These are phyloP conservation scores for Myripristis jacobus DNA, from an alignment of 2,797 vertebrate genomes.

Conservation along the genomic window DNA sequence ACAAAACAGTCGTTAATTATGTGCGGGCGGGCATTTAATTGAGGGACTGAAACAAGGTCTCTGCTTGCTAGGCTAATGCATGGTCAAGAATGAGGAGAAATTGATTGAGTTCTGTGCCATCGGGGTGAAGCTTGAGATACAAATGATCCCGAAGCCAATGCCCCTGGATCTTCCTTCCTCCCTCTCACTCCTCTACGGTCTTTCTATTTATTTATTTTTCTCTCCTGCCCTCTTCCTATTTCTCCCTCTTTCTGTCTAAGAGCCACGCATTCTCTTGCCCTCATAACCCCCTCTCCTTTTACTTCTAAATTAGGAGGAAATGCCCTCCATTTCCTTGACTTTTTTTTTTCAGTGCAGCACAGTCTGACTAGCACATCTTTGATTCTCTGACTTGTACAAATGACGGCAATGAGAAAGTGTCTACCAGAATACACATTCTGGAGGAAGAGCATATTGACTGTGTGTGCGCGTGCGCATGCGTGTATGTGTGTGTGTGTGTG, in stretches of 20 bases:
- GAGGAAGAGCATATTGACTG: constrained; percentile 30
- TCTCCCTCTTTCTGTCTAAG: constrained; percentile 15
- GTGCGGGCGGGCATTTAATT: constrained; percentile 82
- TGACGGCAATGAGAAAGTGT: constrained; percentile 32
- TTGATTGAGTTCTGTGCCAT: constrained; percentile 76
- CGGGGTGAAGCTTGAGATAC: constrained; percentile 68
- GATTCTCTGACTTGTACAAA: constrained; percentile 47
- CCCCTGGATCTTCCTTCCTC: constrained; percentile 40
- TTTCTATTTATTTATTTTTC: constrained; percentile 2
- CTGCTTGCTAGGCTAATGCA: constrained; percentile 71
- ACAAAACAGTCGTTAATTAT: constrained; percentile 87
- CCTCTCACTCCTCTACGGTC: constrained; percentile 16
- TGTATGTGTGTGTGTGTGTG: constrained; percentile 19
- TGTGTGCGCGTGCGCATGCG: constrained; percentile 42
- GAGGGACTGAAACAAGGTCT: constrained; percentile 76
- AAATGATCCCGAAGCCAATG: constrained; percentile 61
- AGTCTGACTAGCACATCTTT: constrained; percentile 26
- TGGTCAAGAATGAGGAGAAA: constrained; percentile 69
- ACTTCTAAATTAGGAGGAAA: constrained; percentile 47
- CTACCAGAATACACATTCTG: constrained; percentile 28
- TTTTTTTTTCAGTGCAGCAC: constrained; percentile 28
- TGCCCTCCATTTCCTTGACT: constrained; percentile 32
- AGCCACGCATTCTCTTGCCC: constrained; percentile 14
- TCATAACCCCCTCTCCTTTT: constrained; percentile 30
- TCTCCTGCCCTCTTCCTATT: background rate